Conservation (phyloP, 2,113 vertebrate species). For the Andinoacara biseriatus region DNA sequence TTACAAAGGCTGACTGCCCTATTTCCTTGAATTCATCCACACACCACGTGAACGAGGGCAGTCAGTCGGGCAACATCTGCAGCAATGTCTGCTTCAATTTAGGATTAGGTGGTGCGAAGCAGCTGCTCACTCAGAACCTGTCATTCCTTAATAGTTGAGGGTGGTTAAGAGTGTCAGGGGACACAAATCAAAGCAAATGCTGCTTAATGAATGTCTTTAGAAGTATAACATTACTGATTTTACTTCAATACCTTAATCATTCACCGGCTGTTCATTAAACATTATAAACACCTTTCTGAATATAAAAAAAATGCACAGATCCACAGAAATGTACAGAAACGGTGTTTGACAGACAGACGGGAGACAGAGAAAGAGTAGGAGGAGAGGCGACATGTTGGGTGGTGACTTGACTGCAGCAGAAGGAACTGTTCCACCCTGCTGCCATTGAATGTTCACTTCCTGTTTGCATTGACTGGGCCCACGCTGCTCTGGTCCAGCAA, state of each 20-base stretch:
- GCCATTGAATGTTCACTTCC: constrained; percentile 86
- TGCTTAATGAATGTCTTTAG: not conserved
- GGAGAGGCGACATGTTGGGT: constrained; percentile 45
- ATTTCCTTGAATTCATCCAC: not conserved
- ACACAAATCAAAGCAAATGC: not conserved
- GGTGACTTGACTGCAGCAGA: constrained; percentile 47
- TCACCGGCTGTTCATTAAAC: not conserved
- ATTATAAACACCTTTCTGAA: not conserved
- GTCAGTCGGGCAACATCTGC: not conserved
- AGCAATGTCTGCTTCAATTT: not conserved
- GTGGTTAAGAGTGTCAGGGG: not conserved
- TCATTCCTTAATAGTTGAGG: not conserved
- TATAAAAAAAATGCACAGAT: not conserved
- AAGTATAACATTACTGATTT: not conserved
- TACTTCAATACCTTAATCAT: not conserved
- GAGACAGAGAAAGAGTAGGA: constrained; percentile 12
- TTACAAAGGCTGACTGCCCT: not conserved
- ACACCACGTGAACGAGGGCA: not conserved
- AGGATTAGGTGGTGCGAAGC: not conserved
- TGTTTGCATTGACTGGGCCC: constrained; percentile 74
- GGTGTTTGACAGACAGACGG: not conserved
- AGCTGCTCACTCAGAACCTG: not conserved
- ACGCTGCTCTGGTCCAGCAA: constrained; percentile 31
- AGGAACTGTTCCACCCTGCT: constrained; percentile 87
- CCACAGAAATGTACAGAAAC: not conserved